Percentiles rank a stretch among this genome's conserved stretches.
These are phyloP conservation scores for Genyomyrus donnyi DNA, from an alignment of 2,113 vertebrate species.

Conservation along the genomic window DNA sequence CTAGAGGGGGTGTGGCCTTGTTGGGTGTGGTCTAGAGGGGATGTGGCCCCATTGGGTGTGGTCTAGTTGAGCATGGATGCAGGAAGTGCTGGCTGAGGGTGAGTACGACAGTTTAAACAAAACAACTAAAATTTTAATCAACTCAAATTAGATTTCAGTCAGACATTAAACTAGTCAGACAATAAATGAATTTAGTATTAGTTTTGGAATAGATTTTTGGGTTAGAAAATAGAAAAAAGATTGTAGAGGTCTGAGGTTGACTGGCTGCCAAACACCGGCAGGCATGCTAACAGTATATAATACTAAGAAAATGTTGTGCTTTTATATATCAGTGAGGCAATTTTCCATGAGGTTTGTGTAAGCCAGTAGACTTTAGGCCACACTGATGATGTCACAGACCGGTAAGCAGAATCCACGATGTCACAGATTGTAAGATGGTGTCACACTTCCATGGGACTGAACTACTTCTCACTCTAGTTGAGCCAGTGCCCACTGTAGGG, in stretches of 20 bases:
- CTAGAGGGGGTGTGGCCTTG: not conserved
- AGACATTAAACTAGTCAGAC: not conserved
- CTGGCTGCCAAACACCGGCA: not conserved
- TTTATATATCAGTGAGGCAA: not conserved
- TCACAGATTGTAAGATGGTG: not conserved
- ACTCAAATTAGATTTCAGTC: not conserved
- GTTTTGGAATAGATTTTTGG: not conserved
- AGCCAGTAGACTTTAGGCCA: not conserved
- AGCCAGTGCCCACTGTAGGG: not conserved
- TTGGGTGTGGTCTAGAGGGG: not conserved
- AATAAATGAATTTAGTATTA: not conserved
- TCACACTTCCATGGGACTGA: not conserved
- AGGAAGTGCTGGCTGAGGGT: not conserved
- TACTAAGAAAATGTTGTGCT: not conserved
- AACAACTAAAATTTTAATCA: not conserved
- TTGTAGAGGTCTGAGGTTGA: not conserved
- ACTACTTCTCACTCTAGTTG: not conserved
- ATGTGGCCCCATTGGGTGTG: not conserved
- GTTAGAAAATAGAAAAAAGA: not conserved
- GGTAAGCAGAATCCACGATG: not conserved
- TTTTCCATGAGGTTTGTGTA: not conserved
- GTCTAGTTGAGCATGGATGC: not conserved
- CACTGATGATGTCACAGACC: not conserved
- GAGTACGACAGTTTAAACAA: not conserved
- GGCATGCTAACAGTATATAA: not conserved